Evolutionary conservation across 2,113 vertebrate genomes (phyloP), one percentile per base, ranked within the genome.

Genomic region (Pygoscelis antarcticus): DNA sequence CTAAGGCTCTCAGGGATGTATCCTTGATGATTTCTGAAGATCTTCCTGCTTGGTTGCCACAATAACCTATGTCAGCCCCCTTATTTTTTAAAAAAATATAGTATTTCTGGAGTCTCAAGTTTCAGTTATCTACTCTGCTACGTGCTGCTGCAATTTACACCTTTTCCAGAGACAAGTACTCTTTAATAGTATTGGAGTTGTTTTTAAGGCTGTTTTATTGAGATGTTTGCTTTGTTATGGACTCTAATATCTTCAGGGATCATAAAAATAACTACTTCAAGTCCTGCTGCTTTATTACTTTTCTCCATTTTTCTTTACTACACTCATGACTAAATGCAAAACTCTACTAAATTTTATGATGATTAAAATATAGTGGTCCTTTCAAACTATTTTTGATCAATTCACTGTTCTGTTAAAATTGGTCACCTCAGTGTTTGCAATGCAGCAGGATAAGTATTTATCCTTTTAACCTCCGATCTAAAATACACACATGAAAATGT

Each of bases 351-450:
- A 32, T 72, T 70, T 68, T 44, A 69, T 72, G 29, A 42, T 16
- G 2, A 52, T 74, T 78, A 69, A 71, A 83, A 86, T 19, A 25
- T 12, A 72, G 42, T 3, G 14, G 3, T 61, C 2, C 1, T 80
- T 89, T 90, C 40, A 44, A 87, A 49, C 5, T 54, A 16, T 25
- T 84, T 88, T 57, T 40, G 1, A 70, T 20, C 12, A 65, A 17
- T 58, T 76, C 5, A 34, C 17, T 32, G 1, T 30, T 82, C 4
- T 46, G 11, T n/a, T 87, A 62, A 65, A 78, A 78, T 38, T 36
- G 0, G 3, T 40, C 38, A 54, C 17, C 11, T 77, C 1, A 0
- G 8, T 58, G 17, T 34, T 68, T 72, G 4, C 23, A 64, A 9
- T 20, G 7, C 27, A 85, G 19, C 32, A 76, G 11, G 26, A n/a